Conservation (phyloP, 2,888 invertebrate genomes). For the Drosophila nr. fundita region DNA sequence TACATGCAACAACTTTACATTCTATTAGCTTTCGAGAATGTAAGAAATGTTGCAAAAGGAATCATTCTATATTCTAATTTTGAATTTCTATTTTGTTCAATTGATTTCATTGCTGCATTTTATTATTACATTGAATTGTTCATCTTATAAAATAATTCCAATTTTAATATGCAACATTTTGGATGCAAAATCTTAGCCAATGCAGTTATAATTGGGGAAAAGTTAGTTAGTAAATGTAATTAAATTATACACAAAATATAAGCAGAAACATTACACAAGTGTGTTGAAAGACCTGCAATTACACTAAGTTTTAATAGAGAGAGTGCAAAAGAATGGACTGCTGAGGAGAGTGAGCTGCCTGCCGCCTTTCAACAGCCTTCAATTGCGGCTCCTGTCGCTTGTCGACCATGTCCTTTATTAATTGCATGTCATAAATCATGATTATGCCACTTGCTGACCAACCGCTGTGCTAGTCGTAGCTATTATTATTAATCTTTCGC, state of each 20-base stretch:
- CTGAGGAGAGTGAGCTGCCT: neutral
- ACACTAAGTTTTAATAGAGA: conserved; percentile 15
- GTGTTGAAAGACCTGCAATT: neutral
- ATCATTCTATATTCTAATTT: neutral
- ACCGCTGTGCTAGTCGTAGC: conserved; percentile 77
- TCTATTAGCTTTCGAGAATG: neutral
- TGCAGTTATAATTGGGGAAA: too few species aligned
- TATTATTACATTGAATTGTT: neutral
- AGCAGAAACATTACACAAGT: neutral
- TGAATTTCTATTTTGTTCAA: neutral
- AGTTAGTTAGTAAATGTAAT: neutral
- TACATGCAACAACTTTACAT: neutral
- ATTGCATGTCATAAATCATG: conserved; percentile 81
- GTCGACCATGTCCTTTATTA: conserved; percentile 70
- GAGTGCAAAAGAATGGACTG: conserved; percentile 24
- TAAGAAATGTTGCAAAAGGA: neutral
- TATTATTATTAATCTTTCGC: conserved; percentile 80
- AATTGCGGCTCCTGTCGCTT: conserved; percentile 30
- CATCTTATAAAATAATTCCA: neutral
- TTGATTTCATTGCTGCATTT: neutral
- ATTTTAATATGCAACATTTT: neutral
- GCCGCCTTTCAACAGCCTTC: conserved; percentile 62
- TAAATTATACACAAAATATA: neutral
- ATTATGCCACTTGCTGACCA: conserved; percentile 78
- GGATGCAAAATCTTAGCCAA: neutral